Percentiles rank a stretch among this genome's conserved stretches.
Conservation (phyloP, 2,888 invertebrate genomes). For the Dolichomitus sp. region DNA sequence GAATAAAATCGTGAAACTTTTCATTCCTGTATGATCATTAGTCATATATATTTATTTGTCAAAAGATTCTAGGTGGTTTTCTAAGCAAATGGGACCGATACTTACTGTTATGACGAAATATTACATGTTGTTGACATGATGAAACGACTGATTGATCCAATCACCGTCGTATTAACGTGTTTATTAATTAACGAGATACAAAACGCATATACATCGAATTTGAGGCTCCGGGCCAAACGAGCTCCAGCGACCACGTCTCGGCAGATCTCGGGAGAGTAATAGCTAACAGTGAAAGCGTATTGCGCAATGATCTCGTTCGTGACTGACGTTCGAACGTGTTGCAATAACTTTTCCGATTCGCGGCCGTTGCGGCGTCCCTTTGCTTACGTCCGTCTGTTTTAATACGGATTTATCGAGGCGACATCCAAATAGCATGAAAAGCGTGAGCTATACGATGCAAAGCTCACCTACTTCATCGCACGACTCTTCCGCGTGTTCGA, state of each 20-base stretch:
- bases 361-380: constrained; percentile 8
- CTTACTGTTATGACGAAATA: not conserved
- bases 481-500: constrained; percentile 3
- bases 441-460: not conserved
- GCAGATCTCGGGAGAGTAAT: constrained; percentile 31
- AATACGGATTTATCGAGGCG: constrained; percentile 3
- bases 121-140: constrained; percentile 2
- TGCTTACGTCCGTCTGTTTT: not conserved
- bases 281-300: constrained; percentile 73
- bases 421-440: not conserved
- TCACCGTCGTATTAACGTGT: not conserved
- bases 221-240: not conserved
- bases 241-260: not conserved
- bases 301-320: constrained; percentile 72
- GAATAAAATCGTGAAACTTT: no score
- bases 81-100: not conserved
- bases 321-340: constrained; percentile 63
- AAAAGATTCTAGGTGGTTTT: no score
- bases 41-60: no score
- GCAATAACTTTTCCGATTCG: constrained; percentile 62
- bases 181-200: constrained; percentile 29
- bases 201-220: not conserved
- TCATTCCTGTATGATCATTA: no score
- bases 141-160: not conserved
- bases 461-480: not conserved